phyloP scores from a whole-genome alignment of 2,797 vertebrate species.

The Vipera ursinii region DNA sequence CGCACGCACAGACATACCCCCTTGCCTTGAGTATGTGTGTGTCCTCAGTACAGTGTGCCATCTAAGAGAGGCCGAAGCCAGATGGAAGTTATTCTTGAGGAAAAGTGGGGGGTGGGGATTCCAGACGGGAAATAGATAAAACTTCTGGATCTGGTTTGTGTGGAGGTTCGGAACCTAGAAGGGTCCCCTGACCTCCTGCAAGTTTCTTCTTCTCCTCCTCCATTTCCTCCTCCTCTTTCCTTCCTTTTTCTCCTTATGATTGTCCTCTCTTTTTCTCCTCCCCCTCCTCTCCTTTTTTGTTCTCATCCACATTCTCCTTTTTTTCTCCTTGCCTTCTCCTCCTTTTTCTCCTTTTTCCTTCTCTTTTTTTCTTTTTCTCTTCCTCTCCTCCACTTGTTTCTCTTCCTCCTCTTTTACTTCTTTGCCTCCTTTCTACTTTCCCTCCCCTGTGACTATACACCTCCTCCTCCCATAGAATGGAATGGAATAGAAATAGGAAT shows the following conservation, averaged over 20 bases:
- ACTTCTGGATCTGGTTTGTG: not conserved
- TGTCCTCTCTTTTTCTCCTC: not conserved
- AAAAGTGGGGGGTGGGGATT: not conserved
- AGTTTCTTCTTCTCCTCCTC: too few species aligned
- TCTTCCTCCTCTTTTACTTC: too few species aligned
- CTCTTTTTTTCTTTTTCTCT: too few species aligned
- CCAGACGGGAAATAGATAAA: not conserved
- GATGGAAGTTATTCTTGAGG: not conserved
- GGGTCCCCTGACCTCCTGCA: not conserved
- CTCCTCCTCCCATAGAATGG: too few species aligned
- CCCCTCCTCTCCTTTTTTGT: not conserved
- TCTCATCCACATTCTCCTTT: not conserved
- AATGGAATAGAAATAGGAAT: too few species aligned
- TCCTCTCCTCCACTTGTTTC: too few species aligned
- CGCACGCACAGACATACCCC: too few species aligned
- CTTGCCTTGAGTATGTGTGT: too few species aligned
- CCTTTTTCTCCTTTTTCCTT: too few species aligned
- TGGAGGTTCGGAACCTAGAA: not conserved
- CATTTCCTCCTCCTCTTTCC: too few species aligned
- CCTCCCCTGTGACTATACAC: too few species aligned
- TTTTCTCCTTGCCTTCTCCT: not conserved
- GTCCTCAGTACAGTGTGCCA: not conserved
- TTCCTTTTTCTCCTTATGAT: not conserved
- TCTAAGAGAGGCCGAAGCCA: not conserved
- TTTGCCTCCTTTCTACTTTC: too few species aligned